A percentile compares a stretch with the other conserved stretches of the same genome.
phyloP scores from a whole-genome alignment of 2,113 vertebrate genomes.

The Chunga burmeisteri region DNA sequence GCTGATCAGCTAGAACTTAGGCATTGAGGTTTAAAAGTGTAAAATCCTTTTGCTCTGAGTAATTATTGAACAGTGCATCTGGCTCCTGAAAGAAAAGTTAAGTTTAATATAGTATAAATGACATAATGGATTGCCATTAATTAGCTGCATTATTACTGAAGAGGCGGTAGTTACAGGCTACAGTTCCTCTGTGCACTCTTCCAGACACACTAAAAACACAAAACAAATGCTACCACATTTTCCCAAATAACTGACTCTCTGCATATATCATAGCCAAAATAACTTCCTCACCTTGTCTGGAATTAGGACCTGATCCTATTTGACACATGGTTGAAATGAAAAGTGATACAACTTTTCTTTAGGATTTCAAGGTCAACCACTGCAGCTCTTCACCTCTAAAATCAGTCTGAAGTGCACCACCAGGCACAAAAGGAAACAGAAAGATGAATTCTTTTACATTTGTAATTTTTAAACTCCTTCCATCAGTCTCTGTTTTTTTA shows the following conservation, averaged over 20 bases:
- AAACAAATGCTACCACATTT: not conserved
- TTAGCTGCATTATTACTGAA: slow-evolving; percentile 11
- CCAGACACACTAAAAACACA: not conserved
- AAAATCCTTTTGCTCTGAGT: not conserved
- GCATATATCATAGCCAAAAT: not conserved
- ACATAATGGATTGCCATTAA: slow-evolving; percentile 28
- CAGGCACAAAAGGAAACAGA: not conserved
- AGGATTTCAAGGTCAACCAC: not conserved
- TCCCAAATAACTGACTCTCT: not conserved
- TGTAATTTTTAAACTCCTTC: not conserved
- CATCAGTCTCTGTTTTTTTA: not conserved
- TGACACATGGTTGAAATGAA: not conserved
- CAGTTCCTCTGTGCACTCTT: not conserved
- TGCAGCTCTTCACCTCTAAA: not conserved
- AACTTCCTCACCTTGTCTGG: not conserved
- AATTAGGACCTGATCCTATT: not conserved
- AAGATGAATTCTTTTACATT: not conserved
- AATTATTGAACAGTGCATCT: not conserved
- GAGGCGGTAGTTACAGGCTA: not conserved
- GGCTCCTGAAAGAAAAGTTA: slow-evolving; percentile 12
- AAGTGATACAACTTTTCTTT: not conserved
- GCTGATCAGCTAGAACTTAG: slow-evolving; percentile 30
- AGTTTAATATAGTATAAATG: not conserved
- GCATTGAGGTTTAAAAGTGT: not conserved
- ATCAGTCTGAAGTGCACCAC: not conserved